Base-by-base conservation (phyloP, 2,113 vertebrate species). In the Cheirogaleus medius region DNA sequence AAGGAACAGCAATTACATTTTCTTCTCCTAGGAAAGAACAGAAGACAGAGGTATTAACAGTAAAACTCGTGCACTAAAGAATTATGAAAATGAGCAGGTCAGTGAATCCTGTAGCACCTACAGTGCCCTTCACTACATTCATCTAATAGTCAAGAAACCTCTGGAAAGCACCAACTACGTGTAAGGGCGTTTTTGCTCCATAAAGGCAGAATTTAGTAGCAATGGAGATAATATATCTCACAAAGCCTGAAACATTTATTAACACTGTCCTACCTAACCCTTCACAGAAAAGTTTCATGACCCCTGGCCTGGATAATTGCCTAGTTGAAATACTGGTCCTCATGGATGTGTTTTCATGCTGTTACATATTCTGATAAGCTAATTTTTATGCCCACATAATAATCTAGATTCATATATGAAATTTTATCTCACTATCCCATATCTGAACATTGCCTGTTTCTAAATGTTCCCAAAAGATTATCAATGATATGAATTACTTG, bases 1-100 rank as follows among this genome's bases (percentile, higher is more conserved):
- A 94, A 0, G 99, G 99, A 44, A 99, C 99, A 96, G 99, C 99
- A 88, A 99, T 99, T 18, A 99, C 98, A 0, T 98, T 99, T 98
- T 99, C 99, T 97, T 99, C 98, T 94, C 99, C 99, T 99, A 97
- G 87, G 98, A 98, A 98, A 97, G 96, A 64, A 49, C 13, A 60
- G 1, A 37, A 63, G 68, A 91, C 66, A 84, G 60, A 18, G 14
- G 10, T 39, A 29, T 63, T 56, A 29, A 63, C 11, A 68, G 29
- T 64, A 32, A 93, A 78, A 66, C 32, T 9, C 8, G 2, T 42
- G 29, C 5, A 7, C 17, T 3, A 25, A 52, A 90, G 37, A 21
- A 34, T 25, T 64, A 32, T 0, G 15, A 23, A 64, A 60, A 86
- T 10, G 52, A 74, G 29, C 29, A 44, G 39, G 29, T 29, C n/a